phyloP scores from a whole-genome alignment of 2,888 invertebrate species.

The Tyria jacobaeae region DNA sequence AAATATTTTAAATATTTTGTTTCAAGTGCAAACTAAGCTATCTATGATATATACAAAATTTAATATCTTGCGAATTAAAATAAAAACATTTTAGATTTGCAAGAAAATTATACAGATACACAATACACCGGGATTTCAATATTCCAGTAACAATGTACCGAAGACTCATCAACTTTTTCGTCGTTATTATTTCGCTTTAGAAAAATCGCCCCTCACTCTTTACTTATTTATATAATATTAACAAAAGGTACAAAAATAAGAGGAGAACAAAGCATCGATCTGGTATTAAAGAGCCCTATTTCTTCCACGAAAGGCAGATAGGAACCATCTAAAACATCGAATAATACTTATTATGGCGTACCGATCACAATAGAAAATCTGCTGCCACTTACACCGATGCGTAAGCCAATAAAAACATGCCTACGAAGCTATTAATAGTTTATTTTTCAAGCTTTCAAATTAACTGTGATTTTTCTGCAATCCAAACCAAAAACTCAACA shows the following conservation, averaged over 20 bases:
- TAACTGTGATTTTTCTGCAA: no score
- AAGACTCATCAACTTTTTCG: conserved; percentile 49
- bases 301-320: conserved; percentile 58
- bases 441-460: neutral
- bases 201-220: conserved; percentile 37
- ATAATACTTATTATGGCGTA: conserved; percentile 70
- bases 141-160: conserved; percentile 35
- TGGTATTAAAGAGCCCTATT: conserved; percentile 66
- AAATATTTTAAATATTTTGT: no score
- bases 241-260: conserved; percentile 61
- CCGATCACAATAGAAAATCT: conserved; percentile 59
- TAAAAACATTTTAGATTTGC: conserved; percentile 19
- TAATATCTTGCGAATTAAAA: conserved; percentile 9
- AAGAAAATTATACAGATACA: conserved; percentile 23
- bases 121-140: conserved; percentile 33
- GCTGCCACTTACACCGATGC: conserved; percentile 54
- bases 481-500: neutral
- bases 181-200: conserved; percentile 47
- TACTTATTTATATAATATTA: conserved; percentile 62
- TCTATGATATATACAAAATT: no score
- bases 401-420: neutral
- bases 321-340: conserved; percentile 68
- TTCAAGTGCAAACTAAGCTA: no score
- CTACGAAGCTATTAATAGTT: neutral
- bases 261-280: conserved; percentile 58